A percentile compares a stretch with the other conserved stretches of the same genome.
Conservation (phyloP, 2,797 vertebrate genomes). For the Pterois miles region DNA sequence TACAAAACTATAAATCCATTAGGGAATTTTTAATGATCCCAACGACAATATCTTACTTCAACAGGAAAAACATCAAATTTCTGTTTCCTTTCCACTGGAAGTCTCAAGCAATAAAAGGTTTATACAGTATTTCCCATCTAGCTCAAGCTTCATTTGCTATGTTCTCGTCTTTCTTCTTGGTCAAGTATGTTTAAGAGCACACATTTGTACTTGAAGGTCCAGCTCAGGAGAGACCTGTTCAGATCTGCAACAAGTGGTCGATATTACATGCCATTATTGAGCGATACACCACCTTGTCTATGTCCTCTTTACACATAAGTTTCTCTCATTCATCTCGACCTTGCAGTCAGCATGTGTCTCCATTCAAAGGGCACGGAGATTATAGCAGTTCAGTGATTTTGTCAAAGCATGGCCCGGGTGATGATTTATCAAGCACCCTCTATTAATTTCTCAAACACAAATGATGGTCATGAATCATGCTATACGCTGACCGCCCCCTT, state of each 20-base stretch:
- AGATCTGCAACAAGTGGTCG: constrained; percentile 42
- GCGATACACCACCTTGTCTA: constrained; percentile 26
- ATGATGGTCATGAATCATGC: constrained; percentile 83
- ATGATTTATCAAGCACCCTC: constrained; percentile 78
- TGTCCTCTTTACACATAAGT: constrained; percentile 26
- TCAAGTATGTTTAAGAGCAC: constrained; percentile 13
- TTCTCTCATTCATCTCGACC: constrained; percentile 64
- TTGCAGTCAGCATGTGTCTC: constrained; percentile 61
- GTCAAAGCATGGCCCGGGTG: constrained; percentile 65
- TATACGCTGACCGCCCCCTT: constrained; percentile 58
- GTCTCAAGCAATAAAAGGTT: background rate
- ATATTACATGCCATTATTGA: constrained; percentile 63
- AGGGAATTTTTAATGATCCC: background rate
- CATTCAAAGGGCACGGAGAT: constrained; percentile 59
- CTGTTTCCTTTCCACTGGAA: background rate
- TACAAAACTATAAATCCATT: background rate
- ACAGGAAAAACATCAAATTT: background rate
- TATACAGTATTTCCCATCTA: background rate
- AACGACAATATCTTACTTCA: background rate
- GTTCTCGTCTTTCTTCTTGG: background rate
- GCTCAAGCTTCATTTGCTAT: background rate
- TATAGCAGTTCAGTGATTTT: constrained; percentile 70
- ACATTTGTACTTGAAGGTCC: constrained; percentile 7
- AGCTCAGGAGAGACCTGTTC: constrained; percentile 20
- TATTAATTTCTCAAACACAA: constrained; percentile 80